A percentile compares a stretch with the other conserved stretches of the same genome.
phyloP scores from a whole-genome alignment of 2,797 vertebrate genomes.

The Falco concolor region DNA sequence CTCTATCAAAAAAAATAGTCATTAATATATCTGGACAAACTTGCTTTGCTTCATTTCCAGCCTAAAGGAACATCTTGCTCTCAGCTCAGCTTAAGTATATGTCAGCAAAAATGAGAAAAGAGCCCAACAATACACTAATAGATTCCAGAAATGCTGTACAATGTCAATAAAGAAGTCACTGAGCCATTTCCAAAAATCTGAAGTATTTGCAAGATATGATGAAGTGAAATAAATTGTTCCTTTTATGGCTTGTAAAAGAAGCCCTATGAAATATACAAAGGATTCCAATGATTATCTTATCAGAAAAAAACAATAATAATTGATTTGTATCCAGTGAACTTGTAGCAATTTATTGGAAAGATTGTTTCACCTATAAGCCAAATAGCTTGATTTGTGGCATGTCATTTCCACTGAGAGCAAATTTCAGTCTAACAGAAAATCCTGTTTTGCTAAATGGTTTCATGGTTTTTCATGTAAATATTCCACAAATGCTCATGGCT shows the following conservation, averaged over 20 bases:
- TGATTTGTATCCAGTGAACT: background rate
- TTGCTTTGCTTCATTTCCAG: slow-evolving; percentile 18
- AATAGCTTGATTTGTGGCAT: background rate
- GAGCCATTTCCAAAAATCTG: background rate
- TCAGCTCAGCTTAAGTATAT: background rate
- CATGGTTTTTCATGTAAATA: background rate
- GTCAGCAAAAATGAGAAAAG: slow-evolving; percentile 12
- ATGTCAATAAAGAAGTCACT: background rate
- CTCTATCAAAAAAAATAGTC: background rate
- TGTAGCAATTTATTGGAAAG: background rate
- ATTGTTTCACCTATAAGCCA: background rate
- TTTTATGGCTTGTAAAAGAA: background rate
- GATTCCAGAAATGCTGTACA: slow-evolving; percentile 7
- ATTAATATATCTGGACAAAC: background rate
- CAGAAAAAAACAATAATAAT: background rate
- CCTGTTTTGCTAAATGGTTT: background rate
- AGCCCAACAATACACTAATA: background rate
- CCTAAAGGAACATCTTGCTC: background rate
- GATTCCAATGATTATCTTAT: background rate
- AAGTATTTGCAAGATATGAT: background rate
- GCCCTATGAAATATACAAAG: background rate
- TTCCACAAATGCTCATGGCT: background rate
- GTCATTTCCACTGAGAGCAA: background rate
- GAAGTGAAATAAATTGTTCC: background rate
- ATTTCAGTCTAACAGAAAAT: background rate